Evolutionary conservation across 2,113 vertebrate species (phyloP).

Genomic region (Grammatotria lemairii): DNA sequence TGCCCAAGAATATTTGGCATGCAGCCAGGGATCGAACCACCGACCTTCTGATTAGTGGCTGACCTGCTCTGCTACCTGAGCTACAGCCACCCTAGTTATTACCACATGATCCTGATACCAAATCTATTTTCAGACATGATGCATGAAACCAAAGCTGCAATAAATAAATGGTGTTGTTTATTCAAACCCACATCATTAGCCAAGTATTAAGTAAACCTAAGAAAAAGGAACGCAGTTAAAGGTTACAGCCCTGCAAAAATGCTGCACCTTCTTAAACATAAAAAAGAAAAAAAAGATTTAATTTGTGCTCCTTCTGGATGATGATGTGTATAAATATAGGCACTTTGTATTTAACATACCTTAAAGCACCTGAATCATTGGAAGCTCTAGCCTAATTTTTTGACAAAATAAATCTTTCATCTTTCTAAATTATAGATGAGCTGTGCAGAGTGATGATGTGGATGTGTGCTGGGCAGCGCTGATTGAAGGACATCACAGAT

Average conservation of each 20-base stretch:
- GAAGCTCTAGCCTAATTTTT: background rate
- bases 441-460: background rate
- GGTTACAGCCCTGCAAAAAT: background rate
- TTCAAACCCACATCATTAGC: background rate
- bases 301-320: background rate
- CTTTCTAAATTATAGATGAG: background rate
- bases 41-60: no score
- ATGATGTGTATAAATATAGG: background rate
- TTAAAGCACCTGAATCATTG: background rate
- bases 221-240: background rate
- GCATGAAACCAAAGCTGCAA: background rate
- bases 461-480: background rate
- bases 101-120: background rate
- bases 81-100: no score
- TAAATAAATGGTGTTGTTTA: background rate
- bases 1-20: no score
- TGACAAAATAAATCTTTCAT: background rate
- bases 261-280: background rate
- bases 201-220: background rate
- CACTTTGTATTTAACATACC: background rate
- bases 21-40: no score
- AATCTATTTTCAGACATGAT: background rate
- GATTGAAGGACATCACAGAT: background rate
- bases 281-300: background rate
- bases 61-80: no score